These are phyloP conservation scores for Heliconius hewitsoni DNA, from an alignment of 1,140 invertebrate species.

Conservation along the genomic window DNA sequence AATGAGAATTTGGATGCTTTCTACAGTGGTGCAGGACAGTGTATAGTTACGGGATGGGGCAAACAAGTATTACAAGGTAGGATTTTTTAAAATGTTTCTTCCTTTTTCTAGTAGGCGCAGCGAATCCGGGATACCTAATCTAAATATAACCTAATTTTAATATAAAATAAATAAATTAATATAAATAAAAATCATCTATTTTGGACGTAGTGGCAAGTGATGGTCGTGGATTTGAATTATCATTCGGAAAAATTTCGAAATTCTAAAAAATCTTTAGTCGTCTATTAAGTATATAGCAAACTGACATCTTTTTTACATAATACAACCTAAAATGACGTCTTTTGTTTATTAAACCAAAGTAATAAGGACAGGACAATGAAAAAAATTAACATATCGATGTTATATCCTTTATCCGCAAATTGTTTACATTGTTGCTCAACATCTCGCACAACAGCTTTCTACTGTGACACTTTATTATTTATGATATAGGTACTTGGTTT, in stretches of 20 bases:
- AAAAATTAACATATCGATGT: constrained; percentile 6
- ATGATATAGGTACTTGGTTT: neutral
- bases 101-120: no score
- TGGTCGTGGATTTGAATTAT: no score
- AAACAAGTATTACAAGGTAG: constrained; percentile 89
- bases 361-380: constrained; percentile 8
- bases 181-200: no score
- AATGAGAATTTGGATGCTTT: constrained; percentile 70
- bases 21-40: constrained; percentile 82
- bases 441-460: neutral
- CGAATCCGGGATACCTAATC: no score
- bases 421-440: constrained; percentile 3
- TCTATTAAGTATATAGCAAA: no score
- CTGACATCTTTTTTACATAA: neutral
- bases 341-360: neutral
- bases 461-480: constrained; percentile 14
- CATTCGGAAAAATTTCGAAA: no score
- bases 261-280: no score
- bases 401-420: constrained; percentile 12
- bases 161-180: no score
- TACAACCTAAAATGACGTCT: neutral
- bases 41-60: constrained; percentile 91
- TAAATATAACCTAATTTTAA: no score
- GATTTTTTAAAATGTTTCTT: constrained; percentile 32
- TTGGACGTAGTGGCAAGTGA: no score